Base-by-base conservation (phyloP, 2,888 invertebrate genomes). In the Pandemis corylana region DNA sequence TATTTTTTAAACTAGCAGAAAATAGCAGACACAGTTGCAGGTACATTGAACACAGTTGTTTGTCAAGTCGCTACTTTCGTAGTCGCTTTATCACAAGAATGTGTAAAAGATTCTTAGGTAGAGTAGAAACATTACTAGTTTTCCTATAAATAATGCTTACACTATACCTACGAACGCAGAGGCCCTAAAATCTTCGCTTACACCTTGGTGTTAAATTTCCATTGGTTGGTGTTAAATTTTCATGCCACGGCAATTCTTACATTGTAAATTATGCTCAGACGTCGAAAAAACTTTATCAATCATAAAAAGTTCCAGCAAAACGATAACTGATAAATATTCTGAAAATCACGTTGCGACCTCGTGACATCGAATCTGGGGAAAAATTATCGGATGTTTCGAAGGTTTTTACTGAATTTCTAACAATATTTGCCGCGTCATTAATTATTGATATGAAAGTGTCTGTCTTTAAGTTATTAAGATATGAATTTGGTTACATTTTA, bases 291-390 rank as follows among this genome's bases (percentile, higher is more conserved):
- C n/a, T 28, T 59, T 59, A 59, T 59, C 28, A 12, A 28, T 28
- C 10, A 20, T 56, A 20, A 10, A 59, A 59, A 59, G 28, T 59
- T 59, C 59, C 59, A 59, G 59, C 28, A 59, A 12, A 59, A 59
- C 7, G 59, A 59, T 59, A 59, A 59, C 59, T 5, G 59, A 59
- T 59, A 28, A 59, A 59, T 59, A 12, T 10, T 28, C 20, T 20
- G 7, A 62, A 62, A 62, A 62, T 62, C 62, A 62, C 62, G 62
- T 62, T 41, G 41, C 42, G 42, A 62, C 62, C 42, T 42, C 62
- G 42, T 62, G 62, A 42, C 28, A 59, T 28, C 62, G 62, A 62
- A 41, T 36, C 10, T 42, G 42, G 36, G 36, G 59, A 59, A 59
- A 59, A 59, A 28, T 28, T 59, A 59, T 59, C 59, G 59, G 59